Evolutionary conservation across 2,113 vertebrate genomes (phyloP), one percentile per base, ranked within the genome.

Genomic region (Erythrocercus mccallii): DNA sequence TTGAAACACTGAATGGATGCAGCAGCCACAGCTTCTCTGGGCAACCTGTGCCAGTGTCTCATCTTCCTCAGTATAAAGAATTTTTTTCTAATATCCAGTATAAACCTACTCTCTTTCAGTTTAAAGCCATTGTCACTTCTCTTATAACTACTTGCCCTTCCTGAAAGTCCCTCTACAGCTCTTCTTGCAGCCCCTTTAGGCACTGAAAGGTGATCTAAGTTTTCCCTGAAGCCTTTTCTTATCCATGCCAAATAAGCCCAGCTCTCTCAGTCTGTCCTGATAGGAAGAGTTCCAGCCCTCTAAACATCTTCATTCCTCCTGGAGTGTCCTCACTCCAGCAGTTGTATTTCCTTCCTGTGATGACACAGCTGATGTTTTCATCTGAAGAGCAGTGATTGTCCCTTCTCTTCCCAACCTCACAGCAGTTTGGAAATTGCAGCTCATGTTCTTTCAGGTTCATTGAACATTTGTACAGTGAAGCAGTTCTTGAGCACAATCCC

Each of bases 401-500:
- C 4, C 3, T 27, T 74, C 92, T 78, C 19, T 60, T 85, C 25
- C 17, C 17, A 60, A 4, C 6, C 25, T 74, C 1, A 2, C 9
- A 71, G 15, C 18, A 15, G 20, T 28, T 62, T 58, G 24, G 27
- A 91, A 73, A 38, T 3, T 47, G 31, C 18, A 64, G 33, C 15
- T 58, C 15, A 8, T 31, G 30, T 40, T 44, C 40, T 91, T 92
- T 51, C 35, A 20, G 5, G 23, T 53, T 81, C 64, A 44, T 60
- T 38, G 25, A 5, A 28, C 8, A 15, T 24, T 38, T 50, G 7
- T 27, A 35, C 35, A 62, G 11, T 0, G 11, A 70, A 84, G 15
- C 0, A 0, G 30, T 5, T 50, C 42, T 50, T 35, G 30, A 78
- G 2, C 15, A 0, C 16, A 60, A 9, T 6, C 12, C 17, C 11